Conservation (phyloP, 2,113 vertebrate species). For the Talpa occidentalis region DNA sequence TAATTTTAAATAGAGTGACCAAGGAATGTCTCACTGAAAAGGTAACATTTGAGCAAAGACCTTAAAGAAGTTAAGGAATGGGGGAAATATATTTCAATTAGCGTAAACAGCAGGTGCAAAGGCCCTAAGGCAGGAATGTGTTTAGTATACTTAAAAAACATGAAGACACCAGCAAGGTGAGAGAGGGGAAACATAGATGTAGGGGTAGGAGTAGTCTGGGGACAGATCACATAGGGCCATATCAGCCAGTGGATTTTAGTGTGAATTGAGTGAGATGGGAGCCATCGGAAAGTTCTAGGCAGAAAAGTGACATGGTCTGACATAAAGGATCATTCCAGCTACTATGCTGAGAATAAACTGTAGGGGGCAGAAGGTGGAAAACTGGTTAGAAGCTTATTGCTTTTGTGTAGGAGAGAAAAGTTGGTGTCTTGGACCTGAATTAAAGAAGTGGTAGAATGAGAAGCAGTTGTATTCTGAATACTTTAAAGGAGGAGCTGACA, state of each 20-base stretch:
- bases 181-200: background rate
- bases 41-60: slow-evolving; percentile 25
- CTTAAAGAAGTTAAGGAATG: background rate
- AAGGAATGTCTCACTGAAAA: background rate
- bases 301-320: background rate
- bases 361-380: background rate
- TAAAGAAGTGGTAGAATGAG: background rate
- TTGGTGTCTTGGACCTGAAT: background rate
- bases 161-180: background rate
- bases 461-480: background rate
- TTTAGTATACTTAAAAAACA: background rate
- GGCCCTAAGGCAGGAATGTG: background rate
- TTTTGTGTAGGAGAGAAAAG: background rate
- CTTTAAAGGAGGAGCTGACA: background rate
- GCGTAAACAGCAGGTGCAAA: background rate
- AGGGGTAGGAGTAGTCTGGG: background rate
- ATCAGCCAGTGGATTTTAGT: background rate
- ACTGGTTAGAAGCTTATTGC: background rate
- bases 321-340: background rate
- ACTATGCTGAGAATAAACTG: background rate
- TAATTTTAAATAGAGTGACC: slow-evolving; percentile 1
- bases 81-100: background rate
- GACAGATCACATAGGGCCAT: background rate
- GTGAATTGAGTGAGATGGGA: background rate
- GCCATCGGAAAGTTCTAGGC: background rate